phyloP scores from a whole-genome alignment of 2,113 vertebrate species.

The Bothrops jararaca region DNA sequence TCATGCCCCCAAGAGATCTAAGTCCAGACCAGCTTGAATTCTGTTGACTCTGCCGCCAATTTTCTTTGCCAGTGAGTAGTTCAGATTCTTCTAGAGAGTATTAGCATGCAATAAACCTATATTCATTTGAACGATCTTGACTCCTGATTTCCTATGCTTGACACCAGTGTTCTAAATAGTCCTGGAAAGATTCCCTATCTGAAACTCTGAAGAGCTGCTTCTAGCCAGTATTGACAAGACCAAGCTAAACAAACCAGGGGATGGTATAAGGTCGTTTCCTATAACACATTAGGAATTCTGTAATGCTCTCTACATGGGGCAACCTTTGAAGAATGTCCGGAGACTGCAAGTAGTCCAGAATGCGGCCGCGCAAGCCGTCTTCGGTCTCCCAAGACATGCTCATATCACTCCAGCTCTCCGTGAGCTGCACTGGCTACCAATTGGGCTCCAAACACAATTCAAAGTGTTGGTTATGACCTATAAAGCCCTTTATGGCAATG shows the following conservation, averaged over 20 bases:
- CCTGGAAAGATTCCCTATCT: background rate
- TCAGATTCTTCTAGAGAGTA: background rate
- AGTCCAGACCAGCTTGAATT: background rate
- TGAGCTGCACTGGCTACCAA: no score
- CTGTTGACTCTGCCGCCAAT: background rate
- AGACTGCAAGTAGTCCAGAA: no score
- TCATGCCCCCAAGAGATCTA: background rate
- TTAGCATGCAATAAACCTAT: background rate
- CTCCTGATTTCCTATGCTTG: background rate
- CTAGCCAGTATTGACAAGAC: background rate
- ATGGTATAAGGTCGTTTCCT: background rate
- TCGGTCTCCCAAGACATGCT: no score
- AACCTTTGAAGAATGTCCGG: no score
- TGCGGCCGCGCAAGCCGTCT: no score
- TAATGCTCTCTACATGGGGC: no score
- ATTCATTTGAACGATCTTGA: background rate
- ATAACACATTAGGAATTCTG: background rate
- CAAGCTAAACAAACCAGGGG: background rate
- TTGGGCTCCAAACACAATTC: no score
- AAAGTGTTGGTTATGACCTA: no score
- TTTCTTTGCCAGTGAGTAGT: background rate
- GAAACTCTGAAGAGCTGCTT: background rate
- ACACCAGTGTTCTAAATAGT: background rate
- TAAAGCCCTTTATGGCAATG: no score
- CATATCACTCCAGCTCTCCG: no score